Conservation (phyloP, 1,140 invertebrate species). For the Drosophila sp. region DNA sequence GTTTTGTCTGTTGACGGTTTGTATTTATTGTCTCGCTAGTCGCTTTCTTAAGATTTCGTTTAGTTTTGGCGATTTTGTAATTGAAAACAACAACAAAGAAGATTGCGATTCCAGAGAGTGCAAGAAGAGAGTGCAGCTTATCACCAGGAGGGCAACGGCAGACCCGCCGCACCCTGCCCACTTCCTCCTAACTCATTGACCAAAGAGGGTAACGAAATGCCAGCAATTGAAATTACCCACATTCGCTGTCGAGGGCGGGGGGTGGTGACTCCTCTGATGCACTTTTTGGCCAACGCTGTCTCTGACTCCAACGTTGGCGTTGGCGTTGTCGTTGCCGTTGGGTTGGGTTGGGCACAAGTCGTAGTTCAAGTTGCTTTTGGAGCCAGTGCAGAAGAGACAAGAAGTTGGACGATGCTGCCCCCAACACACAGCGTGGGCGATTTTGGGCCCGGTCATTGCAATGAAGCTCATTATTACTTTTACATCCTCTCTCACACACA, state of each 20-base stretch:
- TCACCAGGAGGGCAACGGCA: conserved; percentile 30
- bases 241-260: conserved; percentile 29
- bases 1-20: conserved; percentile 58
- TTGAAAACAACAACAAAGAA: conserved; percentile 55
- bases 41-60: conserved; percentile 59
- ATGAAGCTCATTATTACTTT: conserved; percentile 63
- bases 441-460: conserved; percentile 64
- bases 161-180: conserved; percentile 37
- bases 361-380: conserved; percentile 30
- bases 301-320: conserved; percentile 18
- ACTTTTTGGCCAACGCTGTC: conserved; percentile 12
- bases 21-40: conserved; percentile 36
- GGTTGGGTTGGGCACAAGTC: conserved; percentile 54
- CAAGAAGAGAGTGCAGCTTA: conserved; percentile 31
- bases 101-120: background rate
- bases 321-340: conserved; percentile 29
- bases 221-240: conserved; percentile 72
- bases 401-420: conserved; percentile 29
- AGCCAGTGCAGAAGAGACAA: conserved; percentile 9
- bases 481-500: conserved; percentile 51
- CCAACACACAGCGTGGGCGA: conserved; percentile 67
- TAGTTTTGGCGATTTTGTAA: conserved; percentile 69
- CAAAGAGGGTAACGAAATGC: conserved; percentile 77
- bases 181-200: conserved; percentile 58
- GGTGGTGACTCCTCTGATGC: conserved; percentile 10